Conservation (phyloP, 2,797 vertebrate genomes). For the Pseudocheirus occidentalis region DNA sequence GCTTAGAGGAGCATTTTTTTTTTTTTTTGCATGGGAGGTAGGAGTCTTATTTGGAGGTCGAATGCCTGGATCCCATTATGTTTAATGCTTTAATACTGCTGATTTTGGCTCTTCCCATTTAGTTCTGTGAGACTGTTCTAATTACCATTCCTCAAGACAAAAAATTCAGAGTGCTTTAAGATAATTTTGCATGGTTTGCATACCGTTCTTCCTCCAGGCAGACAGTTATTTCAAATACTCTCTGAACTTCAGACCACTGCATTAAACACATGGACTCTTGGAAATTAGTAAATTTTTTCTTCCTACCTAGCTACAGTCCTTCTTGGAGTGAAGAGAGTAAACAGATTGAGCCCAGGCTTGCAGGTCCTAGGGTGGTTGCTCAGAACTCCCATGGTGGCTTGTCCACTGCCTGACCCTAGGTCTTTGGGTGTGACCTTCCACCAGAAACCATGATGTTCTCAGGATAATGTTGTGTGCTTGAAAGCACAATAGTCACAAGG, state of each 20-base stretch:
- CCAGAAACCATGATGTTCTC: constrained; percentile 53
- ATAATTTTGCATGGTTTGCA: neutral
- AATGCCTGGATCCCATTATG: neutral
- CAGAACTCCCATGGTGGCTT: constrained; percentile 56
- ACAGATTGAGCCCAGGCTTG: constrained; percentile 13
- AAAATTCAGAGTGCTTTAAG: neutral
- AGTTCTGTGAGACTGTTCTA: neutral
- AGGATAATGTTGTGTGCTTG: constrained; percentile 44
- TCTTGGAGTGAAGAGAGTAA: constrained; percentile 43
- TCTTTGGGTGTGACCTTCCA: constrained; percentile 41
- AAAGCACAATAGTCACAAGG: constrained; percentile 61
- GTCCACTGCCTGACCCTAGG: neutral
- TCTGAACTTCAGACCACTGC: constrained; percentile 25
- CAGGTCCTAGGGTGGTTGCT: constrained; percentile 17
- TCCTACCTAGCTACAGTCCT: neutral
- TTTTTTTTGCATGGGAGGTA: neutral
- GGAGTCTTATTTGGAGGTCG: neutral
- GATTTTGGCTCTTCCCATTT: neutral
- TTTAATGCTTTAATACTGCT: neutral
- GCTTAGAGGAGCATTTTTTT: neutral
- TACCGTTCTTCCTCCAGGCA: constrained; percentile 9
- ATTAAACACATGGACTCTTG: neutral
- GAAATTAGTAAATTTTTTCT: constrained; percentile 16
- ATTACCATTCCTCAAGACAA: neutral
- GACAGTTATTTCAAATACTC: neutral